Percentiles rank a stretch among this genome's conserved stretches.
Conservation (phyloP, 2,113 vertebrate species). For the Capricornis sumatraensis region DNA sequence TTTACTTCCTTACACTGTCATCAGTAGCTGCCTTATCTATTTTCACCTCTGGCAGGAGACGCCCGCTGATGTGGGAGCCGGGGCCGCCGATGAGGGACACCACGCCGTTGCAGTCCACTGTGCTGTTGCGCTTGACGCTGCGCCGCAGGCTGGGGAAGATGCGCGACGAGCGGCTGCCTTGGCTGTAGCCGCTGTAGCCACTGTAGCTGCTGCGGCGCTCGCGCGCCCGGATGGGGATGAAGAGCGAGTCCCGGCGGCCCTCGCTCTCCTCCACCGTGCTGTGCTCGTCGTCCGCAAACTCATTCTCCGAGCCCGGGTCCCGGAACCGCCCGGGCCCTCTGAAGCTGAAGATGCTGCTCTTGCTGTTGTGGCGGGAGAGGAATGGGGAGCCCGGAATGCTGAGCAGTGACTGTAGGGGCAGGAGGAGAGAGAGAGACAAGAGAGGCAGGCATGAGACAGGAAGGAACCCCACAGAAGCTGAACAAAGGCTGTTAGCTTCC, state of each 20-base stretch:
- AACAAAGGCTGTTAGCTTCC: background rate
- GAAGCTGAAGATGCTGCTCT: constrained; percentile 99
- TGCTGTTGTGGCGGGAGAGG: constrained; percentile 97
- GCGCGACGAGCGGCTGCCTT: constrained; percentile 91
- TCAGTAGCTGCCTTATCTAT: constrained; percentile 93
- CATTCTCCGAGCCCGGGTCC: constrained; percentile 94
- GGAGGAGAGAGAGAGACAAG: background rate
- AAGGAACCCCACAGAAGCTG: fast-evolving
- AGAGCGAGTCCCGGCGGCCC: constrained; percentile 94
- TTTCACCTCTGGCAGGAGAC: constrained; percentile 99
- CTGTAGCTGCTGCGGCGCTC: constrained; percentile 91
- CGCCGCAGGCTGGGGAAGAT: constrained; percentile 93
- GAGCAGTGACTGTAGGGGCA: constrained; percentile 88
- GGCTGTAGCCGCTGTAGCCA: constrained; percentile 95
- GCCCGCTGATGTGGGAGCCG: constrained; percentile 87
- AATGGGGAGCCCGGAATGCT: constrained; percentile 98
- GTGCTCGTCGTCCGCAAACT: constrained; percentile 98
- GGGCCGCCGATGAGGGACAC: constrained; percentile 95
- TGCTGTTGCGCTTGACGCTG: constrained; percentile 96
- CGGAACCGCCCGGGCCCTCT: constrained; percentile 87
- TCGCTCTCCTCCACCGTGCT: constrained; percentile 98
- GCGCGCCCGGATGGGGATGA: constrained; percentile 91
- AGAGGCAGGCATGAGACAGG: background rate
- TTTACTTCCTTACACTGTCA: constrained; percentile 89
- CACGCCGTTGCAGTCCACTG: constrained; percentile 98